phyloP scores from a whole-genome alignment of 1,140 invertebrate genomes.

The Drosophila sechellia region DNA sequence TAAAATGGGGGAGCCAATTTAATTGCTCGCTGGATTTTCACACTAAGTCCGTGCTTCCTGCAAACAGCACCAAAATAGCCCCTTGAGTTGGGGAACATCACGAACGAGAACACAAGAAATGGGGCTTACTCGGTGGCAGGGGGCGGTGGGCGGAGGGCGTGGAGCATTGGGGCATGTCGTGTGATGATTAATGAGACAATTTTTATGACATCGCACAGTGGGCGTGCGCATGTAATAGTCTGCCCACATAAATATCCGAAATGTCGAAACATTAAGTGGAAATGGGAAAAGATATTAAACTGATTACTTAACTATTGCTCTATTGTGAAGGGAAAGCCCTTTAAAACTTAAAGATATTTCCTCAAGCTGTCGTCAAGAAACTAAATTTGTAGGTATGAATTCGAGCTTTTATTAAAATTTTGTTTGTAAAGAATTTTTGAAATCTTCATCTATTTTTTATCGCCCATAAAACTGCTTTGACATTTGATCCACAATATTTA shows the following conservation, averaged over 20 bases:
- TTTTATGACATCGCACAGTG: slow-evolving; percentile 72
- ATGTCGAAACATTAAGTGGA: slow-evolving; percentile 22
- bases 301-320: slow-evolving; percentile 14
- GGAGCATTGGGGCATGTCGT: slow-evolving; percentile 43
- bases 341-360: background rate
- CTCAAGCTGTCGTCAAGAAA: background rate
- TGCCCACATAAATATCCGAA: slow-evolving; percentile 24
- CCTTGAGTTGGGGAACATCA: slow-evolving; percentile 22
- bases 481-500: too few species aligned
- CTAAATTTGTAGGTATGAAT: too few species aligned
- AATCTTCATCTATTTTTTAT: too few species aligned
- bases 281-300: slow-evolving; percentile 33
- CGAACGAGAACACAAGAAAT: slow-evolving; percentile 29
- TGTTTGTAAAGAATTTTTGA: too few species aligned
- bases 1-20: slow-evolving; percentile 62
- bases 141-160: background rate
- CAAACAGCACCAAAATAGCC: slow-evolving; percentile 58
- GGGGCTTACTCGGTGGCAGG: background rate
- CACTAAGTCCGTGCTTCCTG: slow-evolving; percentile 79
- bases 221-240: slow-evolving; percentile 10
- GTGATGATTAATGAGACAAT: slow-evolving; percentile 82
- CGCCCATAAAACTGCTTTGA: too few species aligned
- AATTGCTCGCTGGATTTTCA: slow-evolving; percentile 73
- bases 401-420: too few species aligned
- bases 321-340: background rate